A percentile compares a stretch with the other conserved stretches of the same genome.
Conservation (phyloP, 2,113 vertebrate genomes). For the Nestor notabilis region DNA sequence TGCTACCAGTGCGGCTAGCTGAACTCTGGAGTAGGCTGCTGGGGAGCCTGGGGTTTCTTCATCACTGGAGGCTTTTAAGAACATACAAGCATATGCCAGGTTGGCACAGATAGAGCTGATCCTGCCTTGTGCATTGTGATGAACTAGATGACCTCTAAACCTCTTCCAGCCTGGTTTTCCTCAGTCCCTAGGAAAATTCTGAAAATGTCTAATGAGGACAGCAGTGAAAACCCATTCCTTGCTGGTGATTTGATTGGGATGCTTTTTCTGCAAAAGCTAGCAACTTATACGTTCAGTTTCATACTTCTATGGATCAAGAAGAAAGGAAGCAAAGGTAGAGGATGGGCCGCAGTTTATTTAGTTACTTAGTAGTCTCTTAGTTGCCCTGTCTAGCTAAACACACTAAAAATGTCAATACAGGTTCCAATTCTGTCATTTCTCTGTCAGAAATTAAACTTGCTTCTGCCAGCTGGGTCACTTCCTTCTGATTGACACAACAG, state of each 20-base stretch:
- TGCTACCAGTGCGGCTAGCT: not conserved
- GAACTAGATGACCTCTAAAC: not conserved
- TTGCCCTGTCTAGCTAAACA: not conserved
- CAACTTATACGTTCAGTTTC: not conserved
- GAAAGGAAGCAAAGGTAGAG: not conserved
- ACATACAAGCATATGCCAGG: not conserved
- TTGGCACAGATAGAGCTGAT: not conserved
- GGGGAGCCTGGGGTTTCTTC: not conserved
- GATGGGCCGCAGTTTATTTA: not conserved
- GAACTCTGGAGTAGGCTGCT: not conserved
- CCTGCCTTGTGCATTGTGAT: not conserved
- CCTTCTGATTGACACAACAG: not conserved
- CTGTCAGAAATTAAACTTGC: conserved; percentile 28
- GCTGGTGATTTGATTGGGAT: not conserved
- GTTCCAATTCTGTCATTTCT: not conserved
- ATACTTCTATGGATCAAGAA: not conserved
- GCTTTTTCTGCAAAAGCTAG: not conserved
- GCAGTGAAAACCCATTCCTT: not conserved
- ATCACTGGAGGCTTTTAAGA: not conserved
- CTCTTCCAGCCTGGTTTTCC: not conserved
- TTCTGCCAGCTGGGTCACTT: conserved; percentile 14
- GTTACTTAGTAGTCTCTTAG: not conserved
- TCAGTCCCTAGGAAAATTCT: not conserved
- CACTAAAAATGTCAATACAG: not conserved
- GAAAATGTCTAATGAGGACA: not conserved